Base-by-base conservation (phyloP, 53 echinoderm and acorn worm genomes). In the Holothuria leucospilota region DNA sequence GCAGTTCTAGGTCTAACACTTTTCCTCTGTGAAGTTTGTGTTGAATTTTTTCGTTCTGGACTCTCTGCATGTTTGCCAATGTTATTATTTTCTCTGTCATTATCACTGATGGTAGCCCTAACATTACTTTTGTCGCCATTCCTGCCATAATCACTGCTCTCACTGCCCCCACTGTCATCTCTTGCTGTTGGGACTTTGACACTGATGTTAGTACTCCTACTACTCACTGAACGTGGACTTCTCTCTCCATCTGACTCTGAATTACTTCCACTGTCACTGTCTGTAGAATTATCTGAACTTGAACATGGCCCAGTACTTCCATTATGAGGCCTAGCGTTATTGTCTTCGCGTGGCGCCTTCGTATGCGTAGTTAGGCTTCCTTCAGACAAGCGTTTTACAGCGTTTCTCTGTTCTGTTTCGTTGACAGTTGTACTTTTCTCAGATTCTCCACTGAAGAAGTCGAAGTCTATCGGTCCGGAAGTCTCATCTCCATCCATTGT, bases 171-270 rank as follows among this genome's bases (percentile, higher is more conserved):
- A 74, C 83, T 87, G 52, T 90, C 85, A 38, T 70, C 88, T 9
- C 71, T 72, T 53, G 90, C 91, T 13, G 91, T 90, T 34, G 96
- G 96, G 38, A 96, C 86, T 73, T 90, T 90, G 0, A 96, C 92
- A 64, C 96, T 96, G 39, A 93, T 88, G 69, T 94, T 96, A 53
- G 92, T 96, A 25, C 96, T 92, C 52, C 92, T 84, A 84, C 96
- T 96, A 15, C 92, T 78, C 21, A 83, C 89, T 68, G 93, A 93
- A 8, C 95, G 90, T 21, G 67, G 28, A 67, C 28, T 67, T 27
- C 30, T 30, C 28, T 15, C 67, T 29, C 20, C 67, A 67, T 23
- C 67, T 29, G 67, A 67, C 13, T 30, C 27, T 3, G 67, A 67
- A 25, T 52, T 53, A 75, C 84, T 90, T 24, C 8, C 20, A 39